Evolutionary conservation across 2,797 vertebrate species (phyloP).

Genomic region (Lutjanus argentimaculatus): DNA sequence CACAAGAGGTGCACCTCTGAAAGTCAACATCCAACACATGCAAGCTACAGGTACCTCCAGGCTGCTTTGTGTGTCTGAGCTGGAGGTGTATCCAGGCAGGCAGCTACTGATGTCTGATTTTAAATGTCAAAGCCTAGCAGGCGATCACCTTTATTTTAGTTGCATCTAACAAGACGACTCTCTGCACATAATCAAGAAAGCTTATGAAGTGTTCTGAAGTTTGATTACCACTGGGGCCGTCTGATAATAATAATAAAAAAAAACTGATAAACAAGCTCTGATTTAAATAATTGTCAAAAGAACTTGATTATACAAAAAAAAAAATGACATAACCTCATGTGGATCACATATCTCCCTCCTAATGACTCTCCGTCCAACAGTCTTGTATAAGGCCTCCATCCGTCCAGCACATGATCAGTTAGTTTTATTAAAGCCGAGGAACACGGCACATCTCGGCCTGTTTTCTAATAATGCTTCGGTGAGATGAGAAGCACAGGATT

Average conservation of each 20-base stretch:
- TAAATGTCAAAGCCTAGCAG: conserved; percentile 58
- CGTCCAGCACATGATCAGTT: conserved; percentile 13
- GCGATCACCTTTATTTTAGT: conserved; percentile 46
- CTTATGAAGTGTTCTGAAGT: background rate
- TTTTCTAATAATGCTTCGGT: conserved; percentile 30
- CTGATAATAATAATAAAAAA: background rate
- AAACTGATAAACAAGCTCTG: background rate
- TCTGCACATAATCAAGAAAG: conserved; percentile 36
- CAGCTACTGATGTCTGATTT: conserved; percentile 38
- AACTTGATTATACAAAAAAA: background rate
- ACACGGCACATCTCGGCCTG: background rate
- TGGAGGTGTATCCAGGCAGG: conserved; percentile 11
- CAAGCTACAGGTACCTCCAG: conserved; percentile 33
- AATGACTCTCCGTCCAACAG: conserved; percentile 11
- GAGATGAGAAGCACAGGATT: conserved; percentile 14
- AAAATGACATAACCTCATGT: conserved; percentile 18
- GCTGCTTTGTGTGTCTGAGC: conserved; percentile 23
- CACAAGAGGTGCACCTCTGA: conserved; percentile 35
- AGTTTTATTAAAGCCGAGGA: conserved; percentile 31
- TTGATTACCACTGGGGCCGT: conserved; percentile 14
- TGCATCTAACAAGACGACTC: conserved; percentile 32
- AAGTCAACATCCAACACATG: conserved; percentile 34
- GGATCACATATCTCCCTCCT: conserved; percentile 5
- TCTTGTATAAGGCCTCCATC: conserved; percentile 1
- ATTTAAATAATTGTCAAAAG: background rate